phyloP scores from a whole-genome alignment of 2,797 vertebrate genomes.

The Sebastes trivittatus region DNA sequence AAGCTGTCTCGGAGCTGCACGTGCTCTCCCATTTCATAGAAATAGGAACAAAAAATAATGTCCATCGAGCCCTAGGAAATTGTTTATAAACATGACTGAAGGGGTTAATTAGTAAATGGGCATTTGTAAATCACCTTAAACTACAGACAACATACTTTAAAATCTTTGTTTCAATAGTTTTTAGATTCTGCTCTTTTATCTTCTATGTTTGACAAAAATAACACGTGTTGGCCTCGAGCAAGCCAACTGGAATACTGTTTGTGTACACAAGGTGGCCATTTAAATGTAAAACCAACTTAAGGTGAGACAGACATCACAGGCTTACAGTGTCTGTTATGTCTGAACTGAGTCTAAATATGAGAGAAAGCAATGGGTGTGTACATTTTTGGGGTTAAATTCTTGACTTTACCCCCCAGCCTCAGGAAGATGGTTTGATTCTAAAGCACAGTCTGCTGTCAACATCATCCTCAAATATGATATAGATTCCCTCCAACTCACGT shows the following conservation, averaged over 20 bases:
- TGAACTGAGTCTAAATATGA: constrained; percentile 42
- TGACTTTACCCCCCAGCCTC: not conserved
- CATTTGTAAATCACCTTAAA: not conserved
- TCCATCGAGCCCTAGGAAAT: not conserved
- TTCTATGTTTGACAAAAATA: constrained; percentile 20
- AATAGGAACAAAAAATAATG: not conserved
- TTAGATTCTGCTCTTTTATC: not conserved
- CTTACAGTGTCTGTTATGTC: constrained; percentile 32
- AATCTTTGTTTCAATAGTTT: not conserved
- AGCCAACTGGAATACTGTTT: constrained; percentile 10
- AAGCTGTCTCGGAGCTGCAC: not conserved
- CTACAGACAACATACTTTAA: not conserved
- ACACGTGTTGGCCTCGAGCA: not conserved
- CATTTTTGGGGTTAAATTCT: not conserved
- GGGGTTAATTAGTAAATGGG: not conserved
- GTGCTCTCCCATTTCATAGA: not conserved
- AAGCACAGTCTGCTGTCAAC: not conserved
- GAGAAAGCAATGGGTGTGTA: not conserved
- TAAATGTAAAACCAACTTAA: constrained; percentile 35
- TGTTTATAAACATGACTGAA: not conserved
- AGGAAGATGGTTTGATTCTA: not conserved
- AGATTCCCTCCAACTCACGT: not conserved
- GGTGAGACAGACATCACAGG: constrained; percentile 12
- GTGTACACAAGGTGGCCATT: constrained; percentile 22
- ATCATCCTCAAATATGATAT: not conserved